Percentiles rank a stretch among this genome's conserved stretches.
phyloP scores from a whole-genome alignment of 2,113 vertebrate genomes.

The Fregetta grallaria region DNA sequence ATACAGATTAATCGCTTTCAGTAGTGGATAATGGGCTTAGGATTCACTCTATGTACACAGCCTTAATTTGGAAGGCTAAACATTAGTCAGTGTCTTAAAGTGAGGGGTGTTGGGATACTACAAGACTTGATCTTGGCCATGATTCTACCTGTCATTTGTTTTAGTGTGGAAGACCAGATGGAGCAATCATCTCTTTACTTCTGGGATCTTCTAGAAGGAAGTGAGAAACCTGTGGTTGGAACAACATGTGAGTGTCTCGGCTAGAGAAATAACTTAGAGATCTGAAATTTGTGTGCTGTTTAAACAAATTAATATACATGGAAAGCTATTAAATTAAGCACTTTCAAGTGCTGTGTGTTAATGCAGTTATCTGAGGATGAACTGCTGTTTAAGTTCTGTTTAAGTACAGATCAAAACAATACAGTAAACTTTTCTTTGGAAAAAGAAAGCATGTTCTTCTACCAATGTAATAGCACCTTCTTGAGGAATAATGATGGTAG shows the following conservation, averaged over 20 bases:
- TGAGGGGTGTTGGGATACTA: background rate
- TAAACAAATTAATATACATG: background rate
- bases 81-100: background rate
- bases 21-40: background rate
- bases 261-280: background rate
- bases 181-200: constrained; percentile 84
- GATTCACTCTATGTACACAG: background rate
- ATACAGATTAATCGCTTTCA: background rate
- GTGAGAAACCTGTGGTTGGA: constrained; percentile 88
- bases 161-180: constrained; percentile 89
- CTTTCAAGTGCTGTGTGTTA: background rate
- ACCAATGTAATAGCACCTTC: background rate
- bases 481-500: background rate
- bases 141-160: background rate
- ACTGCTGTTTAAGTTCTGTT: background rate
- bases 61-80: background rate
- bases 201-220: constrained; percentile 91
- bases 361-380: fast-evolving
- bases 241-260: constrained; percentile 86
- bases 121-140: background rate
- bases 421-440: background rate
- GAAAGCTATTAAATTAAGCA: background rate
- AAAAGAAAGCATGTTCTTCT: background rate
- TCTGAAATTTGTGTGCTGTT: background rate
- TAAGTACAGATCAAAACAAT: background rate